These are phyloP conservation scores for Cherax destructor DNA, from an alignment of 1,140 invertebrate genomes.

Conservation along the genomic window DNA sequence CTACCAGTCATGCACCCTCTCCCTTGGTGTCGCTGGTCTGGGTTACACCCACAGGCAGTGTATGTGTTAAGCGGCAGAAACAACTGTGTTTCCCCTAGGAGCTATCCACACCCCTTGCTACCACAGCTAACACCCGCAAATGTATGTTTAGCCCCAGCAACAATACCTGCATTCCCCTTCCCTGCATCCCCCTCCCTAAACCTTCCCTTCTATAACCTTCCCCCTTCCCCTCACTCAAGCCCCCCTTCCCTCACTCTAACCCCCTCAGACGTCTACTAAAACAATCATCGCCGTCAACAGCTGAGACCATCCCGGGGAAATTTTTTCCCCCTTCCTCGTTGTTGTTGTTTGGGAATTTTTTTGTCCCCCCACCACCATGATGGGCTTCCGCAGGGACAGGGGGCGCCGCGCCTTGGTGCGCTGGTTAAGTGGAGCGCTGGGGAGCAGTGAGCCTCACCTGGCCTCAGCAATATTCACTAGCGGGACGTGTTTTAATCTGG, in stretches of 20 bases:
- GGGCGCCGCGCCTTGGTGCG: slow-evolving; percentile 33
- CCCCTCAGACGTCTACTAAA: slow-evolving; percentile 30
- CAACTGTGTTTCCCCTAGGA: too few relatives aligned
- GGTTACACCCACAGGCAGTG: too few relatives aligned
- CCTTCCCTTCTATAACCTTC: background rate
- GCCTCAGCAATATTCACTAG: slow-evolving; percentile 49
- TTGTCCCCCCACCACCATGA: background rate
- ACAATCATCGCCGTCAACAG: slow-evolving; percentile 38
- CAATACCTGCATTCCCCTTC: too few relatives aligned
- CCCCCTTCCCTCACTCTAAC: background rate
- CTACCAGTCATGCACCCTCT: too few relatives aligned
- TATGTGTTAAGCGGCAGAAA: too few relatives aligned
- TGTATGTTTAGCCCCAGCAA: background rate
- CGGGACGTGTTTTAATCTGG: slow-evolving; percentile 40
- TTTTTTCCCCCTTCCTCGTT: slow-evolving; percentile 28
- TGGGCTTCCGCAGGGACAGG: slow-evolving; percentile 28
- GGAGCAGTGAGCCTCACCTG: background rate
- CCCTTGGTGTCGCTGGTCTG: too few relatives aligned
- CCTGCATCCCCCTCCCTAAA: too few relatives aligned
- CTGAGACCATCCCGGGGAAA: slow-evolving; percentile 25
- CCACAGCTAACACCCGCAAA: background rate
- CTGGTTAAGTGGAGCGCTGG: slow-evolving; percentile 38
- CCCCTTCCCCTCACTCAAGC: background rate
- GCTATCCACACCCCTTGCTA: too few relatives aligned
- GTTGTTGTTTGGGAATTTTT: slow-evolving; percentile 39